Conservation (phyloP, 2,888 invertebrate genomes). For the Conchocele bisecta region DNA sequence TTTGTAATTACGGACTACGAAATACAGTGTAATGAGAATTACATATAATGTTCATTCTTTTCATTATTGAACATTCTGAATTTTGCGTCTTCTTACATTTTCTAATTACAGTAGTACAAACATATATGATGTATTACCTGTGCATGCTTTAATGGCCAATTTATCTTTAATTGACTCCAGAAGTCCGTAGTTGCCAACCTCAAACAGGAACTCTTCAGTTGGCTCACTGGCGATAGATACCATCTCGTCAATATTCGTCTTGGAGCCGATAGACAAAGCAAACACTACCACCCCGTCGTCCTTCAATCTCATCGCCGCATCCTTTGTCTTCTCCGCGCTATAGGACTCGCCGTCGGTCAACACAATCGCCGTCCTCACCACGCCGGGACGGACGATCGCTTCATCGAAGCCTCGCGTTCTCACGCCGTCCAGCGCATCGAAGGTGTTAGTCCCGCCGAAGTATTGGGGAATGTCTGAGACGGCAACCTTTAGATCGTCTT, state of each 20-base stretch:
- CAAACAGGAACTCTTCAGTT: constrained; percentile 56
- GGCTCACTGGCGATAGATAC: constrained; percentile 67
- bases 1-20: no score
- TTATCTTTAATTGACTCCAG: constrained; percentile 46
- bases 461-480: constrained; percentile 43
- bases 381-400: constrained; percentile 37
- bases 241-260: constrained; percentile 56
- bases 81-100: neutral
- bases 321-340: constrained; percentile 35
- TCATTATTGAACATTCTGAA: no score
- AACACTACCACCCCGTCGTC: constrained; percentile 54
- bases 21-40: no score
- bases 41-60: no score
- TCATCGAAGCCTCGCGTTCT: constrained; percentile 28
- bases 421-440: constrained; percentile 54
- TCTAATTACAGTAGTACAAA: neutral
- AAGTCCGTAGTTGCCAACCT: constrained; percentile 49
- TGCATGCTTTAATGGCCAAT: constrained; percentile 50
- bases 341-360: constrained; percentile 59
- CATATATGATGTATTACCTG: constrained; percentile 31
- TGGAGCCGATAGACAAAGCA: constrained; percentile 60
- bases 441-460: constrained; percentile 55
- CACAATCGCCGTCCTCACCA: constrained; percentile 54
- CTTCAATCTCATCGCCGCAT: constrained; percentile 49
- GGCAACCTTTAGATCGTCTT: constrained; percentile 33